phyloP scores from a whole-genome alignment of 2,113 vertebrate genomes.

The Rhombomys opimus region DNA sequence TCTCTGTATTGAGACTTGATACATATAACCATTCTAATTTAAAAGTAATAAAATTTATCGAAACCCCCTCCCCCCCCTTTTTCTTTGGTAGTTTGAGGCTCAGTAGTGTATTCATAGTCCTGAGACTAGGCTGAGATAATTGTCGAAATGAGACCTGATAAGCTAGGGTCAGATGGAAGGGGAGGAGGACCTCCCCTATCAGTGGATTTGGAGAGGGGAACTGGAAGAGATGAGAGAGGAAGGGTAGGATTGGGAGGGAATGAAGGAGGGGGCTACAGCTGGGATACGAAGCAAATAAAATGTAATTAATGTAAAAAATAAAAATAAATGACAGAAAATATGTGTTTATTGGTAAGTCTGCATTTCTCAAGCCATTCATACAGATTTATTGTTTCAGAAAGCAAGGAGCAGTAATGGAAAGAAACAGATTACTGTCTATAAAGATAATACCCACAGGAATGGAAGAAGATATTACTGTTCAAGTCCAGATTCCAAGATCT shows the following conservation, averaged over 20 bases:
- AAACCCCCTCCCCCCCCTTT: too few relatives aligned
- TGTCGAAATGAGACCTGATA: not conserved
- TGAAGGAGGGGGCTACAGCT: too few relatives aligned
- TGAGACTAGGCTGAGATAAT: not conserved
- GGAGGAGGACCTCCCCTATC: too few relatives aligned
- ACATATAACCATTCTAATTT: too few relatives aligned
- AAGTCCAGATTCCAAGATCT: not conserved
- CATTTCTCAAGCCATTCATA: not conserved
- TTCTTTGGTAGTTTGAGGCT: not conserved
- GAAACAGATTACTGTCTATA: not conserved
- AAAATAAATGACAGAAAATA: too few relatives aligned
- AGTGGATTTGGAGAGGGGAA: too few relatives aligned
- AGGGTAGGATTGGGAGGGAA: too few relatives aligned
- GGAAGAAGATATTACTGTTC: not conserved
- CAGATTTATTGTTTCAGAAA: not conserved
- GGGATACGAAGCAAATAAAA: too few relatives aligned
- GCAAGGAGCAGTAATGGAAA: not conserved
- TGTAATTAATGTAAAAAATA: too few relatives aligned
- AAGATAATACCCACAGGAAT: not conserved
- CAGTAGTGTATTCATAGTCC: not conserved
- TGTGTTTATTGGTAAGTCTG: not conserved
- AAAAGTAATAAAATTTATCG: not conserved
- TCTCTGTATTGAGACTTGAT: not conserved
- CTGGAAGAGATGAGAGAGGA: too few relatives aligned
- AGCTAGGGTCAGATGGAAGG: too few relatives aligned